A percentile compares a stretch with the other conserved stretches of the same genome.
phyloP scores from a whole-genome alignment of 2,888 invertebrate species.

The Hydroisotoma schaefferi region DNA sequence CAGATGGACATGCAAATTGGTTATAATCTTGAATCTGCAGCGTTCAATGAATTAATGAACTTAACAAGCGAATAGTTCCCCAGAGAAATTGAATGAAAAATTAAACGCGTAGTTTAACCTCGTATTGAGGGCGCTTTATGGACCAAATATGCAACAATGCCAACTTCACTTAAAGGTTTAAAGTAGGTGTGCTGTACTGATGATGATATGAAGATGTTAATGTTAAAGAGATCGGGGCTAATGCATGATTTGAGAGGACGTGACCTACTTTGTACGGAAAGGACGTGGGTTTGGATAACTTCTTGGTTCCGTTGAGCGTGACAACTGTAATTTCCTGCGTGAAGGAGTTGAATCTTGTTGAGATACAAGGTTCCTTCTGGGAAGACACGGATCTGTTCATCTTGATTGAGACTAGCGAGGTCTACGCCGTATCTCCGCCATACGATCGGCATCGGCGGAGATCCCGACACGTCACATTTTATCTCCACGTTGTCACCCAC shows the following conservation, averaged over 20 bases:
- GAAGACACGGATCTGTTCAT: conserved; percentile 62
- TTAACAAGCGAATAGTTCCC: too few species aligned
- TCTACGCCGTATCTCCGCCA: conserved; percentile 58
- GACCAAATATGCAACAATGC: too few species aligned
- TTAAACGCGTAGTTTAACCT: too few species aligned
- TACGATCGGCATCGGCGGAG: conserved; percentile 66
- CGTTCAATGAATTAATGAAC: too few species aligned
- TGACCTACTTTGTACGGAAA: conserved; percentile 68
- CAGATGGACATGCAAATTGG: too few species aligned
- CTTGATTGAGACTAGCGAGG: conserved; percentile 42
- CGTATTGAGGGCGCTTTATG: too few species aligned
- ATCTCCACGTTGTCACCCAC: conserved; percentile 74
- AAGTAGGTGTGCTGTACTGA: too few species aligned
- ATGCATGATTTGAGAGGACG: not conserved
- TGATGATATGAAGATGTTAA: too few species aligned
- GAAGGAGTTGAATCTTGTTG: conserved; percentile 67
- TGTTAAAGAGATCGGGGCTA: too few species aligned
- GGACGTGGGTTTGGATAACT: conserved; percentile 69
- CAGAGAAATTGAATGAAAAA: too few species aligned
- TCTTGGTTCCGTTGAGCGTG: conserved; percentile 68
- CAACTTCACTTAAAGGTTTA: too few species aligned
- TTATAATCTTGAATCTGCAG: too few species aligned
- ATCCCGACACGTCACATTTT: conserved; percentile 70
- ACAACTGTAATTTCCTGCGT: conserved; percentile 74
- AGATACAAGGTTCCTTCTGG: conserved; percentile 71